Evolutionary conservation across 2,888 invertebrate genomes (phyloP).

Genomic region (Ochropleura leucogaster): DNA sequence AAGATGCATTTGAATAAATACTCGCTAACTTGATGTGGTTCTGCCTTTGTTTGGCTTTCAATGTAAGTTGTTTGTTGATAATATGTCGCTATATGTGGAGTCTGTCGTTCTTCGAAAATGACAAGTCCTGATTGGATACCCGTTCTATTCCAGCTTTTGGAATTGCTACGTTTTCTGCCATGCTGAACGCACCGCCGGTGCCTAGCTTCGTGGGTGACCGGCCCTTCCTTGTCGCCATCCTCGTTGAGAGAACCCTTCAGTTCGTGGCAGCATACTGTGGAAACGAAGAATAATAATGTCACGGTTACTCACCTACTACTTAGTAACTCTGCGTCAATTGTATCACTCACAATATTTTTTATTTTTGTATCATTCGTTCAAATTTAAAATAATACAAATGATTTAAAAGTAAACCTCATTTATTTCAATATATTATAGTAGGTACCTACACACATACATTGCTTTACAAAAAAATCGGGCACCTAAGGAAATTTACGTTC

Average conservation of each 20-base stretch:
- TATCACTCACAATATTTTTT: background rate
- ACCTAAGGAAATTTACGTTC: too few relatives aligned
- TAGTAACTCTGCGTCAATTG: background rate
- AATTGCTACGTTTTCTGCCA: conserved; percentile 71
- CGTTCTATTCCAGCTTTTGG: conserved; percentile 78
- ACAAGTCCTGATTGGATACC: conserved; percentile 23
- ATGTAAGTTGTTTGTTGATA: conserved; percentile 12
- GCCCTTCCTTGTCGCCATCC: conserved; percentile 78
- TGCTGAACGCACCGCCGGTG: conserved; percentile 71
- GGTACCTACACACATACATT: too few relatives aligned
- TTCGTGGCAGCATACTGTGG: conserved; percentile 76
- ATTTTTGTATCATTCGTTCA: background rate
- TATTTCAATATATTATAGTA: too few relatives aligned
- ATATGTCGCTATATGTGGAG: conserved; percentile 8
- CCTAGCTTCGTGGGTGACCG: conserved; percentile 78
- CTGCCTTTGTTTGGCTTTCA: background rate
- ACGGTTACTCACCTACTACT: conserved; percentile 3
- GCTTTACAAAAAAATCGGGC: too few relatives aligned
- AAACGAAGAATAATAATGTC: conserved; percentile 20
- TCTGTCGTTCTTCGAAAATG: background rate
- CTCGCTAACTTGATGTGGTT: conserved; percentile 2
- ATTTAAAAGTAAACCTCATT: background rate
- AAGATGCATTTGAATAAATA: background rate
- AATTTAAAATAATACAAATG: conserved; percentile 1
- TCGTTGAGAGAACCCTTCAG: conserved; percentile 70